Conservation (phyloP, 2,797 vertebrate genomes). For the Enteromius viviparus region DNA sequence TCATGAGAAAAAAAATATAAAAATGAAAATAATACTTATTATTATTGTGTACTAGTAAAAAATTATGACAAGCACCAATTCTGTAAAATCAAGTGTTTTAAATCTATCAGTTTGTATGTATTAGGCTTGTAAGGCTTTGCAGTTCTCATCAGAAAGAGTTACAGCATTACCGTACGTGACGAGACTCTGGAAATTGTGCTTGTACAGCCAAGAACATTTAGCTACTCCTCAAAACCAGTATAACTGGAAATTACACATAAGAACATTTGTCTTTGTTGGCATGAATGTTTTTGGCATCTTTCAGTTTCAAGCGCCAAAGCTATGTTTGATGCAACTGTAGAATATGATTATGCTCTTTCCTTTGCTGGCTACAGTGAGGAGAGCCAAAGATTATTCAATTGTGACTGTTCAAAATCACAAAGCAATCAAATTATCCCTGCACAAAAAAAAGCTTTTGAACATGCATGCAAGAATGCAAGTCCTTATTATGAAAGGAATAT, state of each 20-base stretch:
- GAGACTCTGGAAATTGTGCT: background rate
- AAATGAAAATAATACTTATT: too few relatives aligned
- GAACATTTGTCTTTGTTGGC: slow-evolving; percentile 20
- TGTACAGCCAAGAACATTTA: slow-evolving; percentile 22
- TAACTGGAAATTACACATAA: slow-evolving; percentile 29
- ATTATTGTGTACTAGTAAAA: background rate
- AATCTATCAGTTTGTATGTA: background rate
- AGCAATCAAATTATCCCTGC: background rate
- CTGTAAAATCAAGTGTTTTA: background rate
- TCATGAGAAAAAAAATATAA: too few relatives aligned
- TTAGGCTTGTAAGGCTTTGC: background rate
- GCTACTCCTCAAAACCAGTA: slow-evolving; percentile 3
- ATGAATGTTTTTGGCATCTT: slow-evolving; percentile 17
- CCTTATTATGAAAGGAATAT: background rate
- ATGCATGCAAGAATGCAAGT: background rate
- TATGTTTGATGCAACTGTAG: background rate
- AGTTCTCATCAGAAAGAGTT: background rate
- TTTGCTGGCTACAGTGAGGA: background rate
- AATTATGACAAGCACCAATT: background rate
- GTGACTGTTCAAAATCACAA: slow-evolving; percentile 14
- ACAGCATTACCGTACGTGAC: background rate
- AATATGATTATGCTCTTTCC: slow-evolving; percentile 20
- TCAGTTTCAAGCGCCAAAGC: slow-evolving; percentile 9
- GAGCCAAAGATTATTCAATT: slow-evolving; percentile 7
- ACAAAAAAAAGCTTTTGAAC: slow-evolving; percentile 18